Evolutionary conservation across 2,113 vertebrate species (phyloP).

Genomic region (Toxostoma redivivum): DNA sequence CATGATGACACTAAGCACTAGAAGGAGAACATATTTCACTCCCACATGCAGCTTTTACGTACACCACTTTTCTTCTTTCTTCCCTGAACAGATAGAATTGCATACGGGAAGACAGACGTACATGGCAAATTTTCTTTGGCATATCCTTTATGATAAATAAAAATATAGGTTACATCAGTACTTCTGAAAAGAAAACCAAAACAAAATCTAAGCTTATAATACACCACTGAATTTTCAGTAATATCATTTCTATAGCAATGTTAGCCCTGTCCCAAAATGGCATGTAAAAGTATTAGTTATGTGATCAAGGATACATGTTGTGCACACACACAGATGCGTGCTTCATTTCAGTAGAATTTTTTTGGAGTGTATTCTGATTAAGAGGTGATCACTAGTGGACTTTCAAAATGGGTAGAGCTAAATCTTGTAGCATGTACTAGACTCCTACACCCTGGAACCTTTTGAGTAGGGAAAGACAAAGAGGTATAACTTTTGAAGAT

Average conservation of each 20-base stretch:
- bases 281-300: not conserved
- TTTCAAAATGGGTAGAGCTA: not conserved
- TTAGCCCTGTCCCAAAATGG: not conserved
- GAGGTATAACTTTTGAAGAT: not conserved
- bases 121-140: not conserved
- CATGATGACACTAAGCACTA: not conserved
- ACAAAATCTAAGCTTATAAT: not conserved
- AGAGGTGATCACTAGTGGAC: not conserved
- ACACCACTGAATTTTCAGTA: not conserved
- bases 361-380: not conserved
- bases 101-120: not conserved
- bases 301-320: not conserved
- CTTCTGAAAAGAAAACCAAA: not conserved
- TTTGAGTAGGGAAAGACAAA: not conserved
- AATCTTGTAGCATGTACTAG: not conserved
- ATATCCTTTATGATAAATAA: not conserved
- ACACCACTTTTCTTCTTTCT: not conserved
- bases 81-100: not conserved
- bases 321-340: not conserved
- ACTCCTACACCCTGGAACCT: not conserved
- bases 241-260: not conserved
- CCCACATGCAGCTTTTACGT: not conserved
- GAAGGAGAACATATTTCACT: slow-evolving; percentile 28
- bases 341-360: not conserved
- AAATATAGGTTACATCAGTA: not conserved